phyloP scores from a whole-genome alignment of 2,888 invertebrate species.

The Mythimna vitellina region DNA sequence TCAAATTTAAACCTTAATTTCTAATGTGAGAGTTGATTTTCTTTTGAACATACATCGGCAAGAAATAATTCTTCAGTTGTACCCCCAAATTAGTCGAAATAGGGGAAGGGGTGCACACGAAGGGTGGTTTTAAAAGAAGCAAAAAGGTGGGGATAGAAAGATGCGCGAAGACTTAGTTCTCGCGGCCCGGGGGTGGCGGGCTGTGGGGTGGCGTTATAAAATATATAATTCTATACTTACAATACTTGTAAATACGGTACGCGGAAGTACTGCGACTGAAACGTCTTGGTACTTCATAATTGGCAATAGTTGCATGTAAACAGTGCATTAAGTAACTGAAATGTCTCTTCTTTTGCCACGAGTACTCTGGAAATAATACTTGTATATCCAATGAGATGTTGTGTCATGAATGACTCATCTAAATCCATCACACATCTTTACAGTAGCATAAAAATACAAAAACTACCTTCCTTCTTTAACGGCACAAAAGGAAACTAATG shows the following conservation, averaged over 20 bases:
- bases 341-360: accelerated
- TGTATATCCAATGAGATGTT: not conserved
- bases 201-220: constrained; percentile 87
- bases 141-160: constrained; percentile 91
- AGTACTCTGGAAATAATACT: no score
- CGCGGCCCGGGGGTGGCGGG: constrained; percentile 79
- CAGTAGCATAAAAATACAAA: no score
- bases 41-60: constrained; percentile 73
- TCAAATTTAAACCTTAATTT: constrained; percentile 72
- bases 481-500: no score
- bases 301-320: constrained; percentile 42
- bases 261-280: constrained; percentile 82
- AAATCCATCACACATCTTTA: not conserved
- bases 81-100: constrained; percentile 91
- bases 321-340: not conserved
- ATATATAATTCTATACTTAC: constrained; percentile 91
- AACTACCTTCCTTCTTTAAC: no score
- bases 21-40: constrained; percentile 72
- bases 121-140: constrained; percentile 91
- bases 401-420: not conserved
- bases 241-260: constrained; percentile 91
- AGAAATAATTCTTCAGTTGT: constrained; percentile 91
- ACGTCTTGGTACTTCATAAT: constrained; percentile 76
- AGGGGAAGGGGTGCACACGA: constrained; percentile 90
- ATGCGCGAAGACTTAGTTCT: constrained; percentile 91